Conservation (phyloP, 2,113 vertebrate species). For the Hucho hucho region DNA sequence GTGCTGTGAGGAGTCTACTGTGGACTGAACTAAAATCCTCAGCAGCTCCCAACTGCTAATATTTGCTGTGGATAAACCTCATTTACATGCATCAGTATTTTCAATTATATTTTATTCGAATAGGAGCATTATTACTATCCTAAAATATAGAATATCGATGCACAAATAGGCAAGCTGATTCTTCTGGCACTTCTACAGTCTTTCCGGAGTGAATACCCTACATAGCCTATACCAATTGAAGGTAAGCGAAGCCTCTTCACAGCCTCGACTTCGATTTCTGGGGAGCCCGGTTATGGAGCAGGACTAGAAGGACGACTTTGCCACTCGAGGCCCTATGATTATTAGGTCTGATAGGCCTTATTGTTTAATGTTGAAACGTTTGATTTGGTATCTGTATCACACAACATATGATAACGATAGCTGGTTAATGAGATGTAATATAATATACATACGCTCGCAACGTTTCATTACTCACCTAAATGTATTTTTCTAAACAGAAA, state of each 20-base stretch:
- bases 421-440: not conserved
- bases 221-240: constrained; percentile 75
- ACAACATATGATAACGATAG: not conserved
- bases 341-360: constrained; percentile 54
- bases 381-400: not conserved
- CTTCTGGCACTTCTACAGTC: constrained; percentile 73
- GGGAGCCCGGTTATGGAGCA: constrained; percentile 14
- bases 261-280: constrained; percentile 62
- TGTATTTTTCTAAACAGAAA: not conserved
- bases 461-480: not conserved
- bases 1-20: constrained; percentile 96
- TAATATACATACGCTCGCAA: not conserved
- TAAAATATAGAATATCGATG: constrained; percentile 64
- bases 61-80: constrained; percentile 84
- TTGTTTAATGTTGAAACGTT: constrained; percentile 8
- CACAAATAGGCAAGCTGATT: constrained; percentile 69
- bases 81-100: constrained; percentile 84
- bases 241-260: constrained; percentile 65
- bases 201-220: constrained; percentile 74
- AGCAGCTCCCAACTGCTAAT: constrained; percentile 89
- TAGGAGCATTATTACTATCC: constrained; percentile 61
- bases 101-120: constrained; percentile 62
- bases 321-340: constrained; percentile 47
- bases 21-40: constrained; percentile 83
- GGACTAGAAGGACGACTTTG: not conserved